Conservation (phyloP, 2,888 invertebrate genomes). For the Blera fallax region DNA sequence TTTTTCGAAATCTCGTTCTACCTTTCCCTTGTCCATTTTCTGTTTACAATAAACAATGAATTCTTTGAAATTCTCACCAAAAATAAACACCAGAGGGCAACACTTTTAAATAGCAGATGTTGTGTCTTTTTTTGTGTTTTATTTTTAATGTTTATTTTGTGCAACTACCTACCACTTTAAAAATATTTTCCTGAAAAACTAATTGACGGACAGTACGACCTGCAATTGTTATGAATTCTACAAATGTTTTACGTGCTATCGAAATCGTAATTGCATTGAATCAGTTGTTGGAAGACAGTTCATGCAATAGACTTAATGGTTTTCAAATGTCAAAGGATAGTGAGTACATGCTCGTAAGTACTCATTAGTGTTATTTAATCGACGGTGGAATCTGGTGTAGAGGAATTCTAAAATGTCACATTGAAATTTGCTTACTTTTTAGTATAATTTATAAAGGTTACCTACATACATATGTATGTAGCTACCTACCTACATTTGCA, state of each 20-base stretch:
- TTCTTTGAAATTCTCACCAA: slow-evolving; percentile 20
- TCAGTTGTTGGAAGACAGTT: not conserved
- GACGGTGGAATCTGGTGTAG: too few species aligned
- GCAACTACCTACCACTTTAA: not conserved
- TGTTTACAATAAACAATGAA: slow-evolving; percentile 4
- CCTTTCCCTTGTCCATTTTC: not conserved
- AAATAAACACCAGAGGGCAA: slow-evolving; percentile 14
- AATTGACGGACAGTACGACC: slow-evolving; percentile 5
- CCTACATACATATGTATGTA: too few species aligned
- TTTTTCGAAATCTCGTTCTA: not conserved
- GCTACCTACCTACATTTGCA: too few species aligned
- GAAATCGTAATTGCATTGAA: slow-evolving; percentile 8
- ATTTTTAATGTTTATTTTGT: not conserved
- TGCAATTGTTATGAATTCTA: slow-evolving; percentile 16
- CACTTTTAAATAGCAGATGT: slow-evolving; percentile 3
- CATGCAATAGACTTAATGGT: slow-evolving; percentile 6
- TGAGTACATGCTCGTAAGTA: too few species aligned
- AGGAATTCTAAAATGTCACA: too few species aligned
- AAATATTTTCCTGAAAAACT: not conserved
- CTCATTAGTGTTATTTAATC: too few species aligned
- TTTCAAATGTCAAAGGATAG: slow-evolving; percentile 13
- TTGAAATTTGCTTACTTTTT: too few species aligned
- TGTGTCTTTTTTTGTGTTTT: not conserved
- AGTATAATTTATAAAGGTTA: too few species aligned
- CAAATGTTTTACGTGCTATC: slow-evolving; percentile 1